A percentile compares a stretch with the other conserved stretches of the same genome.
Evolutionary conservation across 2,797 vertebrate genomes (phyloP).

Genomic region (Malacoraja senta): DNA sequence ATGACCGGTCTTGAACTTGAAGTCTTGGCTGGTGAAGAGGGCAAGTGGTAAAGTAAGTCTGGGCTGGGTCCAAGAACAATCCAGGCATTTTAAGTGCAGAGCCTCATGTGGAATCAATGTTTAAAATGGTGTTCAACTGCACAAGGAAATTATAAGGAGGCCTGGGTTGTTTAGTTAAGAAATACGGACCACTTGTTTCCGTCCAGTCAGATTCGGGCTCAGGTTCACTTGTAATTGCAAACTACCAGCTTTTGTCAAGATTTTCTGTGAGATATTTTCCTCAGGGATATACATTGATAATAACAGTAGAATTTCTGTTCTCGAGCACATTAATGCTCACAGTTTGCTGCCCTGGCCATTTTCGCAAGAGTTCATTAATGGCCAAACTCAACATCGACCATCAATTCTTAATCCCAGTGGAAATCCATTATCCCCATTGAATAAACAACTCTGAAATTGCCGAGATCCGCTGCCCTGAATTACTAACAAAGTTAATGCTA

Average conservation of each 20-base stretch:
- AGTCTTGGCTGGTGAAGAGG: no score
- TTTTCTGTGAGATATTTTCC: background rate
- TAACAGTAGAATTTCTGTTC: background rate
- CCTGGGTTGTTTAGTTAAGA: background rate
- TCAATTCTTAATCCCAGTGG: background rate
- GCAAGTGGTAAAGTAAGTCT: no score
- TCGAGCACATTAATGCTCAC: background rate
- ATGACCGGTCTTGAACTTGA: no score
- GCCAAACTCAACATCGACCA: background rate
- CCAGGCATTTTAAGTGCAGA: background rate
- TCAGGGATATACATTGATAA: background rate
- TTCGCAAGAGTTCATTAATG: background rate
- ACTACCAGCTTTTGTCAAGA: background rate
- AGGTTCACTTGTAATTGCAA: background rate
- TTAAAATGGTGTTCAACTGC: background rate
- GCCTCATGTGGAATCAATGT: background rate
- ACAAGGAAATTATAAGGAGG: background rate
- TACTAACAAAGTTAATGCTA: background rate
- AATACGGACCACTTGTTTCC: background rate
- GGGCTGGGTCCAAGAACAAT: no score
- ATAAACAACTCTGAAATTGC: background rate
- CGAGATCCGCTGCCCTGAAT: background rate
- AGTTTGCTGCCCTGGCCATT: background rate
- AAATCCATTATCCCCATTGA: background rate
- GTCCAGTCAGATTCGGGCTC: background rate